Conservation (phyloP, 2,797 vertebrate species). For the Mormyrops attenuatus region DNA sequence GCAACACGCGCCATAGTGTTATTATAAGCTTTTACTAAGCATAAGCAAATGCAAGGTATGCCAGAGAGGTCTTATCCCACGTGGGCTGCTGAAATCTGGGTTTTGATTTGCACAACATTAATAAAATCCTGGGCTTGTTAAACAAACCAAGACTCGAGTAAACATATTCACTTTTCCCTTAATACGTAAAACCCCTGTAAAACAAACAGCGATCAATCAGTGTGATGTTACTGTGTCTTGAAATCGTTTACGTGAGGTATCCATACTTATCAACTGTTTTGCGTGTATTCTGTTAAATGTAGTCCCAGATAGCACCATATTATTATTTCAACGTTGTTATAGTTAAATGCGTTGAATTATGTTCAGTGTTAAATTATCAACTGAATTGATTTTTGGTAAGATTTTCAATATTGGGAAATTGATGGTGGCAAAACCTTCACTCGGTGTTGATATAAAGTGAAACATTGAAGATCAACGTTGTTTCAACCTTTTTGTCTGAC, state of each 20-base stretch:
- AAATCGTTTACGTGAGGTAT: not conserved
- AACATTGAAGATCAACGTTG: no score
- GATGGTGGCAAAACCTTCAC: no score
- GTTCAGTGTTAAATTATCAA: no score
- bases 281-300: not conserved
- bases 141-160: not conserved
- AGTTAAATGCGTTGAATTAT: no score
- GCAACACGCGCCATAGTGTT: not conserved
- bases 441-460: no score
- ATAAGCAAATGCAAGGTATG: not conserved
- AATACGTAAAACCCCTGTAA: not conserved
- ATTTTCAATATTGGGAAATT: no score
- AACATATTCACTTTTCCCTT: not conserved
- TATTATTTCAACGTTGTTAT: no score
- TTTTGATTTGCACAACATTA: not conserved
- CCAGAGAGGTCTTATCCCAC: not conserved
- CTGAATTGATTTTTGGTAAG: no score
- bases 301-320: no score
- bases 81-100: not conserved
- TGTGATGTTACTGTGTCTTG: not conserved
- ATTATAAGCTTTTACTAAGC: not conserved
- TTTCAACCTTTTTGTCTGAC: no score
- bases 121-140: not conserved
- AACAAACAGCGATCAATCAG: not conserved
- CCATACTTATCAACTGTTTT: not conserved